Conservation (phyloP, 2,113 vertebrate genomes). For the Strigops habroptila region DNA sequence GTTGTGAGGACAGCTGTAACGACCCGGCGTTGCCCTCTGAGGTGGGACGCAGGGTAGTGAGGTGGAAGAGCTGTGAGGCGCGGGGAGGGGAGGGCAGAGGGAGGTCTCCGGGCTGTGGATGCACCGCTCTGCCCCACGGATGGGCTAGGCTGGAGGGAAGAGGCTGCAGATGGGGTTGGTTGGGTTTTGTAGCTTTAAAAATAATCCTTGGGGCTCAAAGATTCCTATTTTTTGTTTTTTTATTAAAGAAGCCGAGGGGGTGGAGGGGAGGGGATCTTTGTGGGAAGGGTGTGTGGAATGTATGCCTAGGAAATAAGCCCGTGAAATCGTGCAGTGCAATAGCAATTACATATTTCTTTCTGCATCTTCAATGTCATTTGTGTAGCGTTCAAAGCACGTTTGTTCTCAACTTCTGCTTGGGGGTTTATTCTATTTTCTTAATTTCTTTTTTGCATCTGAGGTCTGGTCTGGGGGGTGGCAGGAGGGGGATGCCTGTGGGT, state of each 20-base stretch:
- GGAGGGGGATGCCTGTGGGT: not conserved
- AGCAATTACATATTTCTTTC: slow-evolving; percentile 24
- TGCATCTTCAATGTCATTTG: slow-evolving; percentile 61
- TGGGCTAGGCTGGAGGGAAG: not conserved
- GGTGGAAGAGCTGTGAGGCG: not conserved
- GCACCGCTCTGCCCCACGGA: not conserved
- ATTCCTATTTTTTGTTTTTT: not conserved
- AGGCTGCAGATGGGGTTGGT: not conserved
- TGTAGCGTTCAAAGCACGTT: not conserved
- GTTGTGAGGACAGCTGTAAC: slow-evolving; percentile 24
- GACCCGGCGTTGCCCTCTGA: not conserved
- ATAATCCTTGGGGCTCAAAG: not conserved
- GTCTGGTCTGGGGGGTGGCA: not conserved
- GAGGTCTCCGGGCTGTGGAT: not conserved
- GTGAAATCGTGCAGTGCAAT: not conserved
- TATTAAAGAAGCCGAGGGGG: not conserved
- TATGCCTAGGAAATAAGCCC: not conserved
- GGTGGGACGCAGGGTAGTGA: not conserved
- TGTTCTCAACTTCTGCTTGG: not conserved
- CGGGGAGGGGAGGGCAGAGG: not conserved
- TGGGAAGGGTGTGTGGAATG: slow-evolving; percentile 11
- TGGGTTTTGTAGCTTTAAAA: not conserved
- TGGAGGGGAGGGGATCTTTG: not conserved
- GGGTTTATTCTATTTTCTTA: not conserved
- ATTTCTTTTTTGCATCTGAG: accelerated